Evolutionary conservation across 2,113 vertebrate species (phyloP).

Genomic region (Seriola aureovittata): DNA sequence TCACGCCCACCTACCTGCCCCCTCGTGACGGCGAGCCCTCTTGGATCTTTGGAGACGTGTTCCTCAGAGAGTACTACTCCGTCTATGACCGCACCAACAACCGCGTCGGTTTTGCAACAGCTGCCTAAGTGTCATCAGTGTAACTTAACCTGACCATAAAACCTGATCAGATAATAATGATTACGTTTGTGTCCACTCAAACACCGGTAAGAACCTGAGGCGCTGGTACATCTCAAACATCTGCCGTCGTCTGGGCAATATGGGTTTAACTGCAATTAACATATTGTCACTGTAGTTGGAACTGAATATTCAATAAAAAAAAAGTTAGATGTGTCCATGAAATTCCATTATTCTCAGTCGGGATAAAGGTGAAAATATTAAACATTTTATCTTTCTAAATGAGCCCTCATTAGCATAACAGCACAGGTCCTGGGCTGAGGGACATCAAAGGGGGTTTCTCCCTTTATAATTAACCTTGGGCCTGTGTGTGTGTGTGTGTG

Average conservation of each 20-base stretch:
- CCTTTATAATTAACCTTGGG: conserved; percentile 13
- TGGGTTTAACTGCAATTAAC: not conserved
- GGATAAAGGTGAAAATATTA: conserved; percentile 25
- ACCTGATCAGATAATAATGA: conserved; percentile 14
- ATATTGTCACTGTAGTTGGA: not conserved
- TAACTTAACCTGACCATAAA: conserved; percentile 6
- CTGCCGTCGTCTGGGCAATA: not conserved
- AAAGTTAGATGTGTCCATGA: not conserved
- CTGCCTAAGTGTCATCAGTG: conserved; percentile 54
- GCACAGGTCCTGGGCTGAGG: not conserved
- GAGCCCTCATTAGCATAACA: not conserved
- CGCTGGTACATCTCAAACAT: not conserved
- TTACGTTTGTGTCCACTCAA: not conserved
- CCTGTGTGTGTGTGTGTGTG: not conserved
- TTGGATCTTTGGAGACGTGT: conserved; percentile 82
- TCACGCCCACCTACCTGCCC: conserved; percentile 78
- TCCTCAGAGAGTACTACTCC: conserved; percentile 82
- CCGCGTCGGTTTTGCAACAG: conserved; percentile 75
- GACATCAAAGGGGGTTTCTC: not conserved
- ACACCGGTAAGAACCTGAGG: not conserved
- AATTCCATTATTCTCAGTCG: not conserved
- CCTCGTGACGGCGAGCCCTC: conserved; percentile 73
- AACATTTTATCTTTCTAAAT: not conserved
- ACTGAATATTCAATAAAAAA: not conserved
- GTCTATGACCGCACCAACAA: conserved; percentile 78